Conservation (phyloP, 2,113 vertebrate species). For the Seriola rivoliana region DNA sequence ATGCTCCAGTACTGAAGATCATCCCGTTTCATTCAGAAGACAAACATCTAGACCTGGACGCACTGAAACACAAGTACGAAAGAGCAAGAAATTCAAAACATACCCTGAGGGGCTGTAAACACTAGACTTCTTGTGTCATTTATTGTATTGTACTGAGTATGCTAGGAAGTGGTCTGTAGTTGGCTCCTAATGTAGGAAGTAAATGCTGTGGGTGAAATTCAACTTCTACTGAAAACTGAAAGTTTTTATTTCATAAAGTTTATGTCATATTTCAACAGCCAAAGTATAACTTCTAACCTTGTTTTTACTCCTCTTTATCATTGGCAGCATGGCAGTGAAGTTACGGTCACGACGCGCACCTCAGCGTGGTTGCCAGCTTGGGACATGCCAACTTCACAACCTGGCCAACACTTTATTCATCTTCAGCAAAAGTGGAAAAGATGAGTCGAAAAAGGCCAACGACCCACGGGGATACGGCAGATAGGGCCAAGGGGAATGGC, state of each 20-base stretch:
- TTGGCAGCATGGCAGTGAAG: conserved; percentile 46
- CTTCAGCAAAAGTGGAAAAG: conserved; percentile 77
- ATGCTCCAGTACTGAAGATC: conserved; percentile 51
- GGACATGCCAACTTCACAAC: conserved; percentile 86
- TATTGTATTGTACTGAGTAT: not conserved
- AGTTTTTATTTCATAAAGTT: not conserved
- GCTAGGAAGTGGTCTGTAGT: too few species aligned
- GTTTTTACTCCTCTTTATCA: not conserved
- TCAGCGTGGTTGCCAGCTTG: conserved; percentile 80
- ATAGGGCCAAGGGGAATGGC: conserved; percentile 49
- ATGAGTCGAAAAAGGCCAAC: conserved; percentile 74
- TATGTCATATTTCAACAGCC: not conserved
- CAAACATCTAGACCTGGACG: conserved; percentile 37
- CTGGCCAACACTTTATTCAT: conserved; percentile 81
- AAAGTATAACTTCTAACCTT: not conserved
- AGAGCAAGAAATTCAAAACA: not conserved
- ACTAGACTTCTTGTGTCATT: not conserved
- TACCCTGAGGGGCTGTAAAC: not conserved
- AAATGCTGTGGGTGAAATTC: not conserved
- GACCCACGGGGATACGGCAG: conserved; percentile 83
- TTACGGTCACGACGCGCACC: conserved; percentile 65
- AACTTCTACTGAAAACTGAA: not conserved
- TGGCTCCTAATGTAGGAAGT: not conserved
- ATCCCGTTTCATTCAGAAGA: conserved; percentile 61
- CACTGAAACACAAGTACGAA: conserved; percentile 67